Evolutionary conservation across 2,113 vertebrate species (phyloP), one percentile per base, ranked within the genome.

Genomic region (Cololabis saira): DNA sequence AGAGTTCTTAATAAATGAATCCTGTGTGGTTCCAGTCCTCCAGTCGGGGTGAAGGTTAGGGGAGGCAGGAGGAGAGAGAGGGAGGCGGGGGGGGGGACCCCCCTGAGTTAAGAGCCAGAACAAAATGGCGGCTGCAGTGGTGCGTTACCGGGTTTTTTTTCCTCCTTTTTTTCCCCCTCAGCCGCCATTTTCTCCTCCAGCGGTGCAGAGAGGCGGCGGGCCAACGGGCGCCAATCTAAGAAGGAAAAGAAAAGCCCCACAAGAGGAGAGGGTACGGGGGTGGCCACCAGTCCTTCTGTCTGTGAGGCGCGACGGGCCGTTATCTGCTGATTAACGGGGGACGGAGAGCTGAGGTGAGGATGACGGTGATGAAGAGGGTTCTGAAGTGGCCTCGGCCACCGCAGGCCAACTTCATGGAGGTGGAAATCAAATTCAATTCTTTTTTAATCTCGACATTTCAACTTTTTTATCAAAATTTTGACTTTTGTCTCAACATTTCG

Each of bases 91-190:
- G 22, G 51, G 37, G 43, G 63, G 16, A 1, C 48, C 54, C 55
- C 49, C 47, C 19, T 12, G 19, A 61, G 40, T 52, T 50, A 62
- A 54, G 33, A 45, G 18, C 53, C 44, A 60, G 42, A 68, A 68
- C 67, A 76, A 83, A 83, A 83, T 79, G 71, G 76, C 54, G 60
- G 44, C 67, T 75, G 58, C 67, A 76, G 71, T 49, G 11, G 48
- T 43, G 67, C 2, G 44, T 67, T 52, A 55, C 57, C 14, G 40
- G 12, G 13, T 13, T 40, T 33, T 58, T 58, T 17, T 13, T 24
- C 14, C n/a, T 2, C 16, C 17, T 22, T 50, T 40, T 45, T 8
- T n/a, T 50, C 16, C 4, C 22, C 57, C 62, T 43, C 10, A 3
- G 22, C 62, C 18, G 58, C 70, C 71, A 78, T 74, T 78, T 82